phyloP scores from a whole-genome alignment of 2,113 vertebrate genomes.

The Dermatemys mawii region DNA sequence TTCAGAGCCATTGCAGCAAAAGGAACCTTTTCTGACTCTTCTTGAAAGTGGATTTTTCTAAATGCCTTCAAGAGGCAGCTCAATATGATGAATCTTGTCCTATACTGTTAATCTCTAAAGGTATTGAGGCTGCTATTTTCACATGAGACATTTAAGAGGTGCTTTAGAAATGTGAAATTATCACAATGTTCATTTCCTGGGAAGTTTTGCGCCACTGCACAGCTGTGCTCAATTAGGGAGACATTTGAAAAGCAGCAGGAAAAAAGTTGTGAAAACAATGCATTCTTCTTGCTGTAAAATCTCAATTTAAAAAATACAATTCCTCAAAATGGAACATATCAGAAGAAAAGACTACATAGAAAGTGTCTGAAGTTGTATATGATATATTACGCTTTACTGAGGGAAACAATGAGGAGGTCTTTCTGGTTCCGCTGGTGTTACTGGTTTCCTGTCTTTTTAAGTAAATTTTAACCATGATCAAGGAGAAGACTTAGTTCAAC shows the following conservation, averaged over 20 bases:
- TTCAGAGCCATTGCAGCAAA: conserved; percentile 43
- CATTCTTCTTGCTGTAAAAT: background rate
- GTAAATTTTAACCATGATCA: background rate
- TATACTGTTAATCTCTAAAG: conserved; percentile 54
- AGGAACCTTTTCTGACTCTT: conserved; percentile 13
- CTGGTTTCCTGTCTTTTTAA: background rate
- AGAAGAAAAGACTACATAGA: background rate
- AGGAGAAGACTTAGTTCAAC: background rate
- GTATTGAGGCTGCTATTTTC: conserved; percentile 59
- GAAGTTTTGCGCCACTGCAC: conserved; percentile 60
- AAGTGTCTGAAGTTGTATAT: background rate
- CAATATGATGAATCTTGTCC: conserved; percentile 48
- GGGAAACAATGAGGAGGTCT: background rate
- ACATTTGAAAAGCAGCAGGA: conserved; percentile 62
- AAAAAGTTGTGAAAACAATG: background rate
- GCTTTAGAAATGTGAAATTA: conserved; percentile 76
- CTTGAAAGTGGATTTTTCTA: conserved; percentile 53
- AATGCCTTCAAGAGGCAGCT: conserved; percentile 55
- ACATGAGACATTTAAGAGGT: conserved; percentile 56
- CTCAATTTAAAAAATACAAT: conserved; percentile 37
- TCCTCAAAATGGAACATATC: background rate
- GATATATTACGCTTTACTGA: background rate
- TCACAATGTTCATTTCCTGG: conserved; percentile 74
- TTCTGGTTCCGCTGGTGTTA: background rate
- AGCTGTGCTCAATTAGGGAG: conserved; percentile 78